Conservation (phyloP, 2,113 vertebrate species). For the Aldabrachelys gigantea region DNA sequence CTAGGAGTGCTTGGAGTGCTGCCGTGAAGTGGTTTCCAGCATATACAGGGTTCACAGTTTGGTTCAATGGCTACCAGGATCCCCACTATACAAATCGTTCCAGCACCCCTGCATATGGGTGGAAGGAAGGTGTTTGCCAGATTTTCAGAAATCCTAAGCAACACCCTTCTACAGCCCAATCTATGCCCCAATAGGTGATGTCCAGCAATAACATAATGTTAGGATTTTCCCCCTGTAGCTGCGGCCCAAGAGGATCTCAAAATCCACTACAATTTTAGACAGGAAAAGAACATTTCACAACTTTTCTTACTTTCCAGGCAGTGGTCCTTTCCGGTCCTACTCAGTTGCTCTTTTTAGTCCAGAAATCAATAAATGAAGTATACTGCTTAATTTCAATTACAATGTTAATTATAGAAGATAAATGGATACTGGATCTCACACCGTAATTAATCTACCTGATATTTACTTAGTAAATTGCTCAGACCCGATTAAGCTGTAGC, state of each 20-base stretch:
- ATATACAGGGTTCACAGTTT: no score
- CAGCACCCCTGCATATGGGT: not conserved
- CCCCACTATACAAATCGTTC: no score
- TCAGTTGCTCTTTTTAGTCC: not conserved
- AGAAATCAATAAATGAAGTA: not conserved
- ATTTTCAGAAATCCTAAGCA: not conserved
- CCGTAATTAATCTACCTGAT: slow-evolving; percentile 76
- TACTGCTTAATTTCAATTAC: slow-evolving; percentile 66
- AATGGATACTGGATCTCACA: slow-evolving; percentile 61
- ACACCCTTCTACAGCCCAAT: not conserved
- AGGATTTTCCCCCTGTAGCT: not conserved
- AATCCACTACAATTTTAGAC: not conserved
- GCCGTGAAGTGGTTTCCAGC: no score
- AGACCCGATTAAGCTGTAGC: slow-evolving; percentile 73
- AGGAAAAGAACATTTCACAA: not conserved
- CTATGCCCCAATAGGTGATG: not conserved
- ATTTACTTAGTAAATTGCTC: slow-evolving; percentile 77
- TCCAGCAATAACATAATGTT: not conserved
- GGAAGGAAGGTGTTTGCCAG: not conserved
- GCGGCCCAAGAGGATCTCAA: not conserved
- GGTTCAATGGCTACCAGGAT: no score
- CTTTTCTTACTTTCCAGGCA: not conserved
- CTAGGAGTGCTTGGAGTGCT: no score
- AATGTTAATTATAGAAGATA: slow-evolving; percentile 67
- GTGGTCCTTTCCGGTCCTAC: not conserved